These are phyloP conservation scores for Dendrocincla tyrannina DNA, from an alignment of 2,797 vertebrate species.

Conservation along the genomic window DNA sequence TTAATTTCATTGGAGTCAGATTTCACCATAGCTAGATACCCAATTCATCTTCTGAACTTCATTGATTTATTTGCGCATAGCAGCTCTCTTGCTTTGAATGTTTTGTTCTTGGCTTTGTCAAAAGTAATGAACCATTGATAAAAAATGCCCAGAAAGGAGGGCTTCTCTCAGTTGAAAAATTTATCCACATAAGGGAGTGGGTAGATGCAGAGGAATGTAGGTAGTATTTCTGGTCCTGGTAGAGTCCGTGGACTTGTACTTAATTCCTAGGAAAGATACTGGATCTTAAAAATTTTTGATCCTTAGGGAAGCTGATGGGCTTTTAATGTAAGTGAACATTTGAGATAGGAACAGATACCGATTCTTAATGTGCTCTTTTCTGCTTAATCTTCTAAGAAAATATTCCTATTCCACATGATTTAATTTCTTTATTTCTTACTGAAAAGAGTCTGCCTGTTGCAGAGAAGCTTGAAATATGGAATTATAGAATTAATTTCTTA, in stretches of 20 bases:
- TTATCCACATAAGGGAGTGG: rapidly evolving
- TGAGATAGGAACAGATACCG: not conserved
- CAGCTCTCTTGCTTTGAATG: not conserved
- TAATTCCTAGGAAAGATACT: not conserved
- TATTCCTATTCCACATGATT: not conserved
- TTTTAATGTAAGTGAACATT: not conserved
- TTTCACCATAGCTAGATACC: not conserved
- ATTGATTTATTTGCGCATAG: conserved; percentile 1
- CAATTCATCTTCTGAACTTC: not conserved
- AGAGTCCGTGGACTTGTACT: not conserved
- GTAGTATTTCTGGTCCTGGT: not conserved
- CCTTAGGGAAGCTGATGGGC: not conserved
- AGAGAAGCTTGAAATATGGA: not conserved
- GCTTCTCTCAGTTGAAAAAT: not conserved
- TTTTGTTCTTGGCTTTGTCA: conserved; percentile 34
- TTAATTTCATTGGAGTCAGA: not conserved
- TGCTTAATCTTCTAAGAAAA: not conserved
- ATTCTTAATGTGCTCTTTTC: not conserved
- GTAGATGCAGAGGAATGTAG: not conserved
- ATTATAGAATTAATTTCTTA: not conserved
- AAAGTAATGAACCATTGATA: conserved; percentile 7
- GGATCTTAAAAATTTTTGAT: not conserved
- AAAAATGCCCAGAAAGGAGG: not conserved
- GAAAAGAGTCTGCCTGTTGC: not conserved
- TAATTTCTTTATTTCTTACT: not conserved